Evolutionary conservation across 2,797 vertebrate genomes (phyloP), one percentile per base, ranked within the genome.

Genomic region (Crax fasciolata): DNA sequence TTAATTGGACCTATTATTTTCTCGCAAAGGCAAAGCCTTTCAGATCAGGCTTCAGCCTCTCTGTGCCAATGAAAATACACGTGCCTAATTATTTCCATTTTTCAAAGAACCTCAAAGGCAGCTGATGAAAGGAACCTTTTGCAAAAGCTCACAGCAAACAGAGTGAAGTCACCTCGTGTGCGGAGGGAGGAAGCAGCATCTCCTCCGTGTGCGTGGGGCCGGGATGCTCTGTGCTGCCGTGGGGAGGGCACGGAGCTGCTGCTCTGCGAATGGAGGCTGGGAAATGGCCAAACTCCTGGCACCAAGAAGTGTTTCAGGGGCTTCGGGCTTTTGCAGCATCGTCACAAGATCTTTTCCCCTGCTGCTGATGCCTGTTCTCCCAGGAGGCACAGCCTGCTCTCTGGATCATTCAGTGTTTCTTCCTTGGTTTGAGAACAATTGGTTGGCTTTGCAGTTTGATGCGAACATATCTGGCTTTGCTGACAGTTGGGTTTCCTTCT

Each of bases 71-170:
- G 96, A 96, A 97, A 97, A 97, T 96, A 95, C 95, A 96, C 95
- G 83, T 95, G 95, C 96, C 97, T 97, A 97, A 97, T 97, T 97
- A 97, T 97, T 97, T 96, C 94, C 94, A 97, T 96, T 97, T 97
- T 96, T 97, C 95, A 96, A 97, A 96, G 96, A 94, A 94, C 94
- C 96, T 97, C 97, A 97, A 97, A 97, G 96, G 93, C 92, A 93
- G 94, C 95, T 96, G 97, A 97, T 97, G 96, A 97, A 97, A 97
- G 97, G 96, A 95, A 90, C 88, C 93, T 96, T 93, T 96, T 95
- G 96, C 96, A 96, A 89, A 91, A 95, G 96, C 94, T 95, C 91
- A 84, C 91, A 96, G 96, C 90, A 94, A 97, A 94, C 87, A 91
- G 86, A 86, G 90, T 93, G 94, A 92, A 95, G 93, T 96, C 95